These are phyloP conservation scores for Nycticryphes semicollaris DNA, from an alignment of 2,113 vertebrate species.

Conservation along the genomic window DNA sequence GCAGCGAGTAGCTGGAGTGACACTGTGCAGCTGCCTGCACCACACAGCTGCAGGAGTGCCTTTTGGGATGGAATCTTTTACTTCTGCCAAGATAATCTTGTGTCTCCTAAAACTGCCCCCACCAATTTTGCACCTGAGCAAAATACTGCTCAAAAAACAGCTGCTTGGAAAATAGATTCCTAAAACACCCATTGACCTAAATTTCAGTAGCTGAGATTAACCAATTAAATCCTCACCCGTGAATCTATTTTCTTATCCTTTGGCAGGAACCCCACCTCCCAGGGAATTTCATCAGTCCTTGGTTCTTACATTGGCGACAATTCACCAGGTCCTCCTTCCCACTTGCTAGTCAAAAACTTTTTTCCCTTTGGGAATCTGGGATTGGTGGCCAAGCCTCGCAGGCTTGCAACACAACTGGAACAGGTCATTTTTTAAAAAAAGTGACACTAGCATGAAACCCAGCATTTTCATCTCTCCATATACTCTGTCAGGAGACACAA, in stretches of 20 bases:
- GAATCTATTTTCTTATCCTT: neutral
- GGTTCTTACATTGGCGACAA: neutral
- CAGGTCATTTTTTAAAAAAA: neutral
- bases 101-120: neutral
- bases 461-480: neutral
- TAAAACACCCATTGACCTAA: neutral
- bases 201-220: neutral
- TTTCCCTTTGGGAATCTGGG: neutral
- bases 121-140: neutral
- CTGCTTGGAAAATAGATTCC: neutral
- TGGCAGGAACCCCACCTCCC: neutral
- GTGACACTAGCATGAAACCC: neutral
- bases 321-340: neutral
- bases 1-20: neutral
- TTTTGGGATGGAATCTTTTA: neutral
- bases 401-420: neutral
- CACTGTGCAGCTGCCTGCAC: neutral
- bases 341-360: neutral
- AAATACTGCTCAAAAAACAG: neutral
- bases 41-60: fast-evolving
- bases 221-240: neutral
- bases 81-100: neutral
- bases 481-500: neutral
- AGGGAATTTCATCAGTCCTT: neutral
- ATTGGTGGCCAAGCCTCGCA: neutral